Evolutionary conservation across 2,888 invertebrate genomes (phyloP), one percentile per base, ranked within the genome.

Genomic region (Sphaerophoria taeniata): DNA sequence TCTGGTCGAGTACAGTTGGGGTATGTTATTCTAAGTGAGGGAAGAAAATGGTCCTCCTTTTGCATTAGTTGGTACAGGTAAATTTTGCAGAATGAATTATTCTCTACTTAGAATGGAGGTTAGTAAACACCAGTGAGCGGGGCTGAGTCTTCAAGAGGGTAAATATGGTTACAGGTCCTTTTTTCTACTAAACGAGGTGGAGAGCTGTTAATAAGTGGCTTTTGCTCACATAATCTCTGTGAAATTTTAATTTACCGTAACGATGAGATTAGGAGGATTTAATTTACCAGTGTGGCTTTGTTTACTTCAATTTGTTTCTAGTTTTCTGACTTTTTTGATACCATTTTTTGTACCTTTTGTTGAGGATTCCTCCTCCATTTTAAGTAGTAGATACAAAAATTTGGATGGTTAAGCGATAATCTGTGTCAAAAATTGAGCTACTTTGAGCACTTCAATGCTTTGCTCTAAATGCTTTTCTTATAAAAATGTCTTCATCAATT

Each of bases 191-290:
- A 33, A 74, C 79, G 71, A 84, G 79, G 61, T 74, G 74, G 51
- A 70, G 79, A 84, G 83, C 61, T 84, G 79, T 75, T 84, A 71
- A 84, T 79, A 79, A 75, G 75, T 75, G 79, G 69, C 75, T 69
- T 78, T 51, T 74, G 73, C 74, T 65, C 39, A 56, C 78, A 70
- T 55, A 78, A 73, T 65, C 69, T 63, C 31, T 74, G 78, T 83
- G 63, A 76, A 78, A 24, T 70, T 77, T 43, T 55, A 60, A 49
- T 77, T 77, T 24, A 55, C 16, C 56, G 65, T 34, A 24, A 24
- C 24, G 1, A 24, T 24, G 24, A 24, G 24, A 24, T 24, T 24
- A 24, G 24, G 24, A 24, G 24, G 24, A 24, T 24, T 24, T 24
- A 24, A 24, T 24, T 24, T 24, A 24, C 24, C 24, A 2, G 24